These are phyloP conservation scores for Pissodes strobi DNA, from an alignment of 1,140 invertebrate genomes.

Conservation along the genomic window DNA sequence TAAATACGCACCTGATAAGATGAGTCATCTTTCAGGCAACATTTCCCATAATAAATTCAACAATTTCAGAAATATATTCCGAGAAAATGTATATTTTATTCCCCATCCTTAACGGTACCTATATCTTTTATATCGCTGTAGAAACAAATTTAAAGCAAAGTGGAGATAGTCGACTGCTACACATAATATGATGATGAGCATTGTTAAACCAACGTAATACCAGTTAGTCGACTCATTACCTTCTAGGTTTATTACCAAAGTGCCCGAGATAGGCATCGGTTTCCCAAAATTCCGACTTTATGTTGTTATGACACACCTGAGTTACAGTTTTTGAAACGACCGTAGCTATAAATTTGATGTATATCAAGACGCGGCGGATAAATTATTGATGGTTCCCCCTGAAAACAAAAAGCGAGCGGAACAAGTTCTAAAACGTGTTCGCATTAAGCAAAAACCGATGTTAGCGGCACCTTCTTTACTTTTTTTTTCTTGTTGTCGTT, in stretches of 20 bases:
- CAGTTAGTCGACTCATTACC: conserved; percentile 20
- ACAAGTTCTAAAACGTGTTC: conserved; percentile 28
- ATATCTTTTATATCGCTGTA: neutral
- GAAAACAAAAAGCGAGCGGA: conserved; percentile 23
- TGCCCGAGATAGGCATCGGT: conserved; percentile 14
- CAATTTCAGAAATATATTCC: neutral
- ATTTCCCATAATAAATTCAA: neutral
- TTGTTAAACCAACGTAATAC: conserved; percentile 20
- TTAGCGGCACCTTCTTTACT: conserved; percentile 25
- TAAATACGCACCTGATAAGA: too few species aligned
- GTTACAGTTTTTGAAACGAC: conserved; percentile 17
- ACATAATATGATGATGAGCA: conserved; percentile 28
- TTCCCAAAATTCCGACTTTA: conserved; percentile 26
- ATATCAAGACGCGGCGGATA: conserved; percentile 20
- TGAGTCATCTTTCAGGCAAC: too few species aligned
- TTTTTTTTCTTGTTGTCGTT: conserved; percentile 7
- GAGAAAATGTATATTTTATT: conserved; percentile 6
- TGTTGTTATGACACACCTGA: conserved; percentile 22
- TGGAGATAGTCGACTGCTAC: neutral
- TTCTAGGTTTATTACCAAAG: conserved; percentile 23
- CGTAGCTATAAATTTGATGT: conserved; percentile 25
- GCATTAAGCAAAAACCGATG: conserved; percentile 31
- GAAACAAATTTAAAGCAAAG: conserved; percentile 9
- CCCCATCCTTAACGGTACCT: conserved; percentile 7
- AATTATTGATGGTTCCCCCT: conserved; percentile 24